Evolutionary conservation across 2,797 vertebrate species (phyloP), one percentile per base, ranked within the genome.

Genomic region (Pyrrhura leucotis): DNA sequence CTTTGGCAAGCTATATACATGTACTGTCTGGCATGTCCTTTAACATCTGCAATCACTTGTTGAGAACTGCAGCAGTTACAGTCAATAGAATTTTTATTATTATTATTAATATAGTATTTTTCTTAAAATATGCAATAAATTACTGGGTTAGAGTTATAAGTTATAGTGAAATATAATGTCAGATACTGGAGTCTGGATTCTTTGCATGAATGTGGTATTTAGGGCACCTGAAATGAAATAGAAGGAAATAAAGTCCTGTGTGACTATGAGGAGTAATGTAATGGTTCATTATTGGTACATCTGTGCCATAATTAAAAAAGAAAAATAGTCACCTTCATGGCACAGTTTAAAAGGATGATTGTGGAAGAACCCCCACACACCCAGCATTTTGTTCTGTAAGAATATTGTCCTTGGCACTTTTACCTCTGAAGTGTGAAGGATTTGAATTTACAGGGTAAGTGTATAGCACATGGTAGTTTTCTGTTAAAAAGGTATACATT

Each of bases 41-140:
- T 53, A 96, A 67, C 73, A 95, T 88, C 82, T 96, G 63, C 84
- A 96, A 40, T 67, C 62, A 31, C 44, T 95, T 90, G 25, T 81
- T 90, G 58, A 82, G 85, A 80, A 59, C 45, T 95, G 50, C 54
- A 61, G 14, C 76, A 95, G 91, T 67, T 93, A 28, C 74, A 87
- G 72, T 56, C 76, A 93, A 25, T 67, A 42, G 51, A 74, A 45
- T 90, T 93, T 90, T 96, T 79, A 75, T 88, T 15, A 59, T 67
- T 66, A 73, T 26, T 69, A 65, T 90, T 90, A 85, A 88, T 80
- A 37, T 10, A 51, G 25, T 6, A 10, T 19, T 96, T 93, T 88
- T 87, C 45, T 91, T 68, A 78, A 95, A 91, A 84, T n/a, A 33
- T n/a, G 54, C 71, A 45, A 48, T 26, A 84, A 79, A 88, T 90